Percentiles rank a stretch among this genome's conserved stretches.
Evolutionary conservation across 1,140 invertebrate genomes (phyloP).

Genomic region (Zaprionus nigranus): DNA sequence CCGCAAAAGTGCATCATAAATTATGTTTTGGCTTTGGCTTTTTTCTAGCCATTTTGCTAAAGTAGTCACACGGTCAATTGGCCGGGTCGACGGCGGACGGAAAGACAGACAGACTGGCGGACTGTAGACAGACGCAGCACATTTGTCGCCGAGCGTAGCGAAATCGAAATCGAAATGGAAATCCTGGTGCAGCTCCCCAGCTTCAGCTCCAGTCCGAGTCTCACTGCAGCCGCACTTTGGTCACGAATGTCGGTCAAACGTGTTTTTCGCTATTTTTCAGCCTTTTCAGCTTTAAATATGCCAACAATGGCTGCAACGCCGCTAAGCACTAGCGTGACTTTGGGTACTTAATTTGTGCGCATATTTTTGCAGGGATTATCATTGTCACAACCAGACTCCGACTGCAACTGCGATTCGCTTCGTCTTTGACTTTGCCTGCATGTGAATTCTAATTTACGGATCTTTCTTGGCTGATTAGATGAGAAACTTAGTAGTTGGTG

Average conservation of each 20-base stretch:
- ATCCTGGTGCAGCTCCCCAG: constrained; percentile 53
- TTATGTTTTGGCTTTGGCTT: constrained; percentile 65
- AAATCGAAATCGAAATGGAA: constrained; percentile 80
- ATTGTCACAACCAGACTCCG: constrained; percentile 54
- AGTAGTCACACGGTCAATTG: constrained; percentile 79
- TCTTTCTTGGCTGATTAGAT: constrained; percentile 31
- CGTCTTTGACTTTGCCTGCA: constrained; percentile 32
- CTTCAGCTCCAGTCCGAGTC: constrained; percentile 6
- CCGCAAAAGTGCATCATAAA: constrained; percentile 80
- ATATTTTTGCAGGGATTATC: constrained; percentile 79
- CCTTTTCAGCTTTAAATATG: constrained; percentile 76
- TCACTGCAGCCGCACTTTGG: constrained; percentile 72
- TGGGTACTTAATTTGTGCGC: constrained; percentile 79
- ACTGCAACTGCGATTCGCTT: constrained; percentile 45
- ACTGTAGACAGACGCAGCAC: constrained; percentile 39
- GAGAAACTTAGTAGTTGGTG: constrained; percentile 16
- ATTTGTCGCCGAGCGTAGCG: constrained; percentile 72
- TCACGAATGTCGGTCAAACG: constrained; percentile 83
- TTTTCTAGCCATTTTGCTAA: constrained; percentile 78
- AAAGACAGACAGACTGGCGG: neutral
- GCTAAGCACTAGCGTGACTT: constrained; percentile 34
- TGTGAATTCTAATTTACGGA: constrained; percentile 51
- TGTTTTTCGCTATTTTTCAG: constrained; percentile 81
- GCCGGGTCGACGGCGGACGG: constrained; percentile 16
- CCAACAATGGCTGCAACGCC: constrained; percentile 66